phyloP scores from a whole-genome alignment of 2,888 invertebrate genomes.

The Synergus itoensis region DNA sequence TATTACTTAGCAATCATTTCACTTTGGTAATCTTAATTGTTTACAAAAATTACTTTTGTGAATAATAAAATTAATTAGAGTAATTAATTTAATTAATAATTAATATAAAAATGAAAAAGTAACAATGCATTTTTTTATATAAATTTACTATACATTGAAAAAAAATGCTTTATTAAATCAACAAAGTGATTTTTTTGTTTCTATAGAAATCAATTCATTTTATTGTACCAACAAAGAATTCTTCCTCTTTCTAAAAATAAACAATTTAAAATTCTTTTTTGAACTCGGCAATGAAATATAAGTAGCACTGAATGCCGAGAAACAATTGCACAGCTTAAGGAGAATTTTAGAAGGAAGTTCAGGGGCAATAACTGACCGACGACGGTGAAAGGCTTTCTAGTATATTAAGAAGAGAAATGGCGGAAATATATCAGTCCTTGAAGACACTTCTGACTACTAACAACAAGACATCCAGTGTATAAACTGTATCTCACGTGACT shows the following conservation, averaged over 20 bases:
- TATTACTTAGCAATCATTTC: background rate
- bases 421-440: slow-evolving; percentile 75
- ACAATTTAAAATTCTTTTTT: background rate
- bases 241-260: no score
- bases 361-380: slow-evolving; percentile 65
- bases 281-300: background rate
- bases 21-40: background rate
- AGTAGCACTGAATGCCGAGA: slow-evolving; percentile 45
- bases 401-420: slow-evolving; percentile 76
- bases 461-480: slow-evolving; percentile 52
- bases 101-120: no score
- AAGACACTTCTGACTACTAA: slow-evolving; percentile 62
- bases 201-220: no score
- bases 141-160: no score
- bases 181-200: no score
- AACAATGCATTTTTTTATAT: no score
- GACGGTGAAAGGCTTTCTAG: slow-evolving; percentile 74
- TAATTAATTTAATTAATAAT: no score
- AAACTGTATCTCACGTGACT: slow-evolving; percentile 56
- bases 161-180: no score
- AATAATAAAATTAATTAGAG: no score
- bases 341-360: slow-evolving; percentile 57
- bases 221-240: no score
- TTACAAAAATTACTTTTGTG: no score
- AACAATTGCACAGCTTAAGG: slow-evolving; percentile 58